phyloP scores from a whole-genome alignment of 2,888 invertebrate species.

The Deladenus siricidicola region DNA sequence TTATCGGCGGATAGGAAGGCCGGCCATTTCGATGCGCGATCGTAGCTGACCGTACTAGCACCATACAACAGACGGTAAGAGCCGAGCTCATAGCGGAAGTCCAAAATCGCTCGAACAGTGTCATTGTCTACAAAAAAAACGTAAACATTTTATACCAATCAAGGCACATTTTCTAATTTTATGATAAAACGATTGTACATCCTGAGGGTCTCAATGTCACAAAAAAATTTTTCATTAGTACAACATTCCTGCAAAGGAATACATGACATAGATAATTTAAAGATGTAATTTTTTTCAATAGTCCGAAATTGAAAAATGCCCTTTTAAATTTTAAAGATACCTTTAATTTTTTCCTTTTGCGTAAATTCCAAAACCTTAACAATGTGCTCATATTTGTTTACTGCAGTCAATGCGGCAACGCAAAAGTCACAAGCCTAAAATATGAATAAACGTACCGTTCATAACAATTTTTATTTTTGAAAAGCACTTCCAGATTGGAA shows the following conservation, averaged over 20 bases:
- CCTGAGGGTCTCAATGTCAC: too few species aligned
- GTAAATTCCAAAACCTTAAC: slow-evolving; percentile 9
- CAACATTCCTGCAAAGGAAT: too few species aligned
- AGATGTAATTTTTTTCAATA: too few species aligned
- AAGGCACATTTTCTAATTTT: too few species aligned
- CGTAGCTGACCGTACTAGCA: neutral
- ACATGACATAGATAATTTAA: too few species aligned
- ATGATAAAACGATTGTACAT: too few species aligned
- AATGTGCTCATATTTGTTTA: slow-evolving; percentile 16
- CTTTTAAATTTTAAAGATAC: slow-evolving; percentile 2
- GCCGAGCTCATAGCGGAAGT: slow-evolving; percentile 15
- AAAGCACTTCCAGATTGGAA: neutral
- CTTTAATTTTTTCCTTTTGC: slow-evolving; percentile 8
- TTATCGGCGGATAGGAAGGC: slow-evolving; percentile 7
- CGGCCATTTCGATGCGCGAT: slow-evolving; percentile 9
- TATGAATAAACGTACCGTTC: neutral
- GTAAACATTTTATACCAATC: too few species aligned
- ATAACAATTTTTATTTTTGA: too few species aligned
- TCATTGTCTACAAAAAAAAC: too few species aligned
- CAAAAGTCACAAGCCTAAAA: slow-evolving; percentile 14
- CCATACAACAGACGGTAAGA: slow-evolving; percentile 12
- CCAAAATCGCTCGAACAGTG: slow-evolving; percentile 11
- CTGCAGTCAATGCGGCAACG: slow-evolving; percentile 11
- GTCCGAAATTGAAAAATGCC: neutral
- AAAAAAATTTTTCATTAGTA: too few species aligned